Percentiles rank a stretch among this genome's conserved stretches.
These are phyloP conservation scores for Nineta flava DNA, from an alignment of 2,888 invertebrate species.

Conservation along the genomic window DNA sequence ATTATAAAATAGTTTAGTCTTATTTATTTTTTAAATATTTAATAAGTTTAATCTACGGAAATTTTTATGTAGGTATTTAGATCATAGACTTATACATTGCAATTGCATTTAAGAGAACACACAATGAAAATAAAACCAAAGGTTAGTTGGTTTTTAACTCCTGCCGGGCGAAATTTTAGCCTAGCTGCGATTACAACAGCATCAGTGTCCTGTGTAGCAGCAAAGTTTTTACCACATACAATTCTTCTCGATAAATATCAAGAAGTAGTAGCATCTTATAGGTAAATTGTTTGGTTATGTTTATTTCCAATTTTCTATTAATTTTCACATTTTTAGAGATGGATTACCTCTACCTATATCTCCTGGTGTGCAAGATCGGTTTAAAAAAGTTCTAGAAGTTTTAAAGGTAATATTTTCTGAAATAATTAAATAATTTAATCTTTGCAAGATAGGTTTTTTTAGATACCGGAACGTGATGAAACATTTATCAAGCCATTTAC, in stretches of 20 bases:
- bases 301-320: neutral
- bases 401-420: conserved; percentile 23
- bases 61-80: no score
- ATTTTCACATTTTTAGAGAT: conserved; percentile 27
- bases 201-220: conserved; percentile 26
- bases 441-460: conserved; percentile 10
- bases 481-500: conserved; percentile 46
- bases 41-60: no score
- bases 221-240: conserved; percentile 43
- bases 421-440: conserved; percentile 1
- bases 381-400: conserved; percentile 40
- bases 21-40: no score
- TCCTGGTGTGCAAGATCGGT: conserved; percentile 30
- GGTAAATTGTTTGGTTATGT: conserved; percentile 26
- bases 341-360: conserved; percentile 40
- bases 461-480: conserved; percentile 31
- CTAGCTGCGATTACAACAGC: conserved; percentile 31
- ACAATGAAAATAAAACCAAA: conserved; percentile 14
- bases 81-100: no score
- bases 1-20: no score
- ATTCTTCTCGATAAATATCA: conserved; percentile 41
- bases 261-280: conserved; percentile 45
- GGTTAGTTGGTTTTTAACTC: conserved; percentile 35
- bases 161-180: conserved; percentile 34
- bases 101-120: no score